These are phyloP conservation scores for Pemphigus obesinymphae DNA, from an alignment of 1,140 invertebrate genomes.

Conservation along the genomic window DNA sequence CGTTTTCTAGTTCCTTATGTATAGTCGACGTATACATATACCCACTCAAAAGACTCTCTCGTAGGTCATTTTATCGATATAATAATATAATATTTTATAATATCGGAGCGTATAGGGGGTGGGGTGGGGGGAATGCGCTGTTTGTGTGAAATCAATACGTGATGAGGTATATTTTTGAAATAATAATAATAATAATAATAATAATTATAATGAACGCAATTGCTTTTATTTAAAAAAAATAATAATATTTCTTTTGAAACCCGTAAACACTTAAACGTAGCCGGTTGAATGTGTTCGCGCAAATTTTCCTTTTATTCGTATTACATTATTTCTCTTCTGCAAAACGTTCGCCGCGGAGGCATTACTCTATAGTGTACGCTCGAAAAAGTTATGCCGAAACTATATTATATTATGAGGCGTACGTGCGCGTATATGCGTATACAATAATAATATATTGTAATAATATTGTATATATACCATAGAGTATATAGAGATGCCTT, in stretches of 20 bases:
- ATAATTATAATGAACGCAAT: not conserved
- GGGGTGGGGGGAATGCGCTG: too few relatives aligned
- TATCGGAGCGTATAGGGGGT: too few relatives aligned
- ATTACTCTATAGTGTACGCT: not conserved
- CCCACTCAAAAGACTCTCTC: too few relatives aligned
- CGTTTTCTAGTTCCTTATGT: too few relatives aligned
- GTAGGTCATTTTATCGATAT: too few relatives aligned
- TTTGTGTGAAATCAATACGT: too few relatives aligned
- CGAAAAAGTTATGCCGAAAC: not conserved
- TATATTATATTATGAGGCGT: not conserved
- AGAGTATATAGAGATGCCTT: too few relatives aligned
- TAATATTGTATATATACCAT: not conserved
- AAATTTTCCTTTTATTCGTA: not conserved
- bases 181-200: too few relatives aligned
- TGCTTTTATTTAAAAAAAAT: too few relatives aligned
- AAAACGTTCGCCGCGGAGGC: not conserved
- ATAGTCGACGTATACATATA: too few relatives aligned
- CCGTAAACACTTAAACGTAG: not conserved
- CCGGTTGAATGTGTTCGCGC: not conserved
- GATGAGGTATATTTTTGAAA: too few relatives aligned
- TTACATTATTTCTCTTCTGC: not conserved
- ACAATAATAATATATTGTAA: conserved; percentile 10
- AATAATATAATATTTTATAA: too few relatives aligned
- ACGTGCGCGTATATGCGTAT: not conserved
- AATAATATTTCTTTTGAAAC: not conserved